Evolutionary conservation across 2,888 invertebrate species (phyloP), one percentile per base, ranked within the genome.

Genomic region (Litoditis marina): DNA sequence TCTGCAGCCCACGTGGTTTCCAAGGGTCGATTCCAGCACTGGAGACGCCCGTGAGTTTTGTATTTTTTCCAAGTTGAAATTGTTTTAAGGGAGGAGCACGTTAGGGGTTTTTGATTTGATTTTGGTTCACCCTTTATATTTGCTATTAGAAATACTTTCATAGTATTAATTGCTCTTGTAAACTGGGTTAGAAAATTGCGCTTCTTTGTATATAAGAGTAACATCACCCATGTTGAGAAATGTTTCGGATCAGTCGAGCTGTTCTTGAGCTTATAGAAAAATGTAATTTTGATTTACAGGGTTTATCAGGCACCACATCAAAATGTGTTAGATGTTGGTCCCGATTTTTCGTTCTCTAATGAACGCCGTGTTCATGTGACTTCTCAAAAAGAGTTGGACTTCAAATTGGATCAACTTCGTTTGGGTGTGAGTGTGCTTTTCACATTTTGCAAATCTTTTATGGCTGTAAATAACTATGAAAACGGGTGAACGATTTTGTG

Each of bases 341-440:
- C 81, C 13, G 81, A 81, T 65, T 81, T 78, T 58, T 72, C 44
- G n/a, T 28, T 34, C 53, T 47, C 51, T 57, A 79, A 78, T 60
- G 78, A 78, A 11, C 68, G 75, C 2, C 59, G 67, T 6, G 69
- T 73, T 22, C 61, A 67, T 25, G 69, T 79, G 52, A 81, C 81
- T 19, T 74, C 78, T 0, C 58, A 67, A 36, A 49, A 42, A 7
- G 77, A 81, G 58, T 64, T 78, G 30, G 66, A 75, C 3, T 65
- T 76, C 52, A 73, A 76, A 49, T 49, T 73, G 52, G 76, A 82
- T 32, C 81, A 81, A 55, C 67, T 77, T 46, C 70, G 82, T 60
- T 62, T 81, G n/a, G 76, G 74, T 34, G 80, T 80, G 28, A 68
- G 69, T 60, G 34, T 31, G 25, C 28, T 54, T 22, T 44, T 55